Base-by-base conservation (phyloP, 2,888 invertebrate species). In the Baronia brevicornis region DNA sequence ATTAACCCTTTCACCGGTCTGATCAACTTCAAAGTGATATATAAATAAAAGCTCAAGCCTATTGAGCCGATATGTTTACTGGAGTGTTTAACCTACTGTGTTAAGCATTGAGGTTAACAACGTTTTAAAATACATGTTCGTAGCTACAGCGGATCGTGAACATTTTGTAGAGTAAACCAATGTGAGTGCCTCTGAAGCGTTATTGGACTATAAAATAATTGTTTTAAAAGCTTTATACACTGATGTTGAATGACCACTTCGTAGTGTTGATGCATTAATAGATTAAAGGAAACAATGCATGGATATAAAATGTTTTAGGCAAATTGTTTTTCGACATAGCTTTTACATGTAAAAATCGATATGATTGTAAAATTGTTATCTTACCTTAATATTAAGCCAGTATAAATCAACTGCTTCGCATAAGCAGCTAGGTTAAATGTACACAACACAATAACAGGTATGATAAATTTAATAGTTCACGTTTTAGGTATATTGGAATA, bases 1-100 rank as follows among this genome's bases (percentile, higher is more conserved):
- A 80, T 84, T 84, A 82, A 67, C 73, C 69, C 68, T 74, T 71
- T 67, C 74, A 75, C 57, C 47, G 65, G 58, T 58, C 49, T 71
- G 65, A 66, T 44, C 59, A 61, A 66, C 75, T 69, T 84, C 82
- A 84, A 84, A 84, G 78, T 51, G 59, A 56, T 48, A 65, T 65
- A 68, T 71, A 77, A 77, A 80, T 73, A 78, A 65, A 51, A 6
- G 18, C 27, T 23, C 17, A 5, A 19, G 19, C 63, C 68, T 70
- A 65, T 59, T 63, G 70, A 71, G 67, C 34, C 42, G 46, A 41
- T 47, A 36, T 46, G 48, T 33, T 42, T 39, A 46, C 41, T 43
- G 38, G 37, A 45, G 41, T 43, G 46, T 46, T 38, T 42, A 39
- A 44, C 45, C 43, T 38, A 38, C 48, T 38, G 36, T 41, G 42